A percentile compares a stretch with the other conserved stretches of the same genome.
These are phyloP conservation scores for Hypsibius dujardini DNA, from an alignment of 1,140 invertebrate species.

Conservation along the genomic window DNA sequence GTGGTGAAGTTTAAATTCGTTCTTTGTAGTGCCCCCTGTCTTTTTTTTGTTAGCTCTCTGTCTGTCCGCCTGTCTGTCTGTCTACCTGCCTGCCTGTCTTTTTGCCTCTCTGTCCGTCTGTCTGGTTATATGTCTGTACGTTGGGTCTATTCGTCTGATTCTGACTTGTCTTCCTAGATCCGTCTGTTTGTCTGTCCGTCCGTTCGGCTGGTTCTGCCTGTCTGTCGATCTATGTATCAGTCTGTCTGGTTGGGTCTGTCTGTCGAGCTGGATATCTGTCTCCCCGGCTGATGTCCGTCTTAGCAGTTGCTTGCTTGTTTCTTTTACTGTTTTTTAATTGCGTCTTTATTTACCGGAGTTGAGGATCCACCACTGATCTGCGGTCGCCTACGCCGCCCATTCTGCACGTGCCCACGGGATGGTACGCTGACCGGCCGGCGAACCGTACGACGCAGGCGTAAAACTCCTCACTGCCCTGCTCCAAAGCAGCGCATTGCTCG, in stretches of 20 bases:
- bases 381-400: conserved; percentile 53
- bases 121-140: too few relatives aligned
- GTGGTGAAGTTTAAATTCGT: too few relatives aligned
- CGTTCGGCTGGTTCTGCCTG: too few relatives aligned
- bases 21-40: too few relatives aligned
- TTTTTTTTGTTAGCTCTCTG: too few relatives aligned
- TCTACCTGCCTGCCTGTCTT: too few relatives aligned
- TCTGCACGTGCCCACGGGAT: conserved; percentile 48
- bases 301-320: conserved; percentile 38
- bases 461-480: background rate
- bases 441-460: background rate
- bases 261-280: too few relatives aligned
- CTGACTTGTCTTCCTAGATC: background rate
- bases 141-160: too few relatives aligned
- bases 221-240: too few relatives aligned
- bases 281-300: conserved; percentile 30
- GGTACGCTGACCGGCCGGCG: conserved; percentile 37
- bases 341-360: conserved; percentile 35
- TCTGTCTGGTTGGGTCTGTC: too few relatives aligned
- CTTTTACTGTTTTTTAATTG: background rate
- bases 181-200: background rate
- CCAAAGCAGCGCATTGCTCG: background rate
- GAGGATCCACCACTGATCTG: conserved; percentile 52
- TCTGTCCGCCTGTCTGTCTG: too few relatives aligned
- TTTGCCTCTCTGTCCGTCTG: too few relatives aligned